Conservation (phyloP, 2,888 invertebrate species). For the Folsomia candida region DNA sequence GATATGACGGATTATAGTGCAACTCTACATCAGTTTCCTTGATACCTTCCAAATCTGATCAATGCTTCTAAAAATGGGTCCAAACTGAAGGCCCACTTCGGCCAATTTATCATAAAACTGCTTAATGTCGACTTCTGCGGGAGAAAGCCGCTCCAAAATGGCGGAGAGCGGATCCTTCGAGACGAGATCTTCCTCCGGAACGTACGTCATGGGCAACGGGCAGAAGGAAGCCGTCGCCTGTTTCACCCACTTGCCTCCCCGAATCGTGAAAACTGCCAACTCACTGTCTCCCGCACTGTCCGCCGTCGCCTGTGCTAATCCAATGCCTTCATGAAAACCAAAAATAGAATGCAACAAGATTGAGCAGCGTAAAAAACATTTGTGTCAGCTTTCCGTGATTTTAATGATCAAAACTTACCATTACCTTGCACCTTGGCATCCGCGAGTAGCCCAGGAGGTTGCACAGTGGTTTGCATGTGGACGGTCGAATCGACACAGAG, state of each 20-base stretch:
- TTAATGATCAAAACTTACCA: no score
- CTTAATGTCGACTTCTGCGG: background rate
- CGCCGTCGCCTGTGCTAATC: no score
- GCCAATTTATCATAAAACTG: constrained; percentile 21
- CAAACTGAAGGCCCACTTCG: constrained; percentile 19
- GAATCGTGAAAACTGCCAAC: background rate
- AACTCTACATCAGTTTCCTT: no score
- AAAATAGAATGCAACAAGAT: no score
- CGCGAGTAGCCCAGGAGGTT: no score
- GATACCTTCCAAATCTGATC: background rate
- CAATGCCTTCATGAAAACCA: no score
- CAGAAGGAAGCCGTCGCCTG: constrained; percentile 36
- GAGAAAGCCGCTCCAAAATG: background rate
- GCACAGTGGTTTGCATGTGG: constrained; percentile 35
- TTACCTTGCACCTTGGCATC: no score
- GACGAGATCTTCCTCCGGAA: background rate
- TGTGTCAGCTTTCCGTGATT: no score
- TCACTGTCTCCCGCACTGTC: no score
- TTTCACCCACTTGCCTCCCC: constrained; percentile 33
- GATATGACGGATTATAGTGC: no score
- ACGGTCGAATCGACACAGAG: constrained; percentile 29
- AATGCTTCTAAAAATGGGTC: constrained; percentile 23
- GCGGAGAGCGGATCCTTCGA: background rate
- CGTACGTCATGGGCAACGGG: constrained; percentile 20
- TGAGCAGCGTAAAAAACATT: no score